Conservation (phyloP, 2,113 vertebrate genomes). For the Cyprinus carpio region DNA sequence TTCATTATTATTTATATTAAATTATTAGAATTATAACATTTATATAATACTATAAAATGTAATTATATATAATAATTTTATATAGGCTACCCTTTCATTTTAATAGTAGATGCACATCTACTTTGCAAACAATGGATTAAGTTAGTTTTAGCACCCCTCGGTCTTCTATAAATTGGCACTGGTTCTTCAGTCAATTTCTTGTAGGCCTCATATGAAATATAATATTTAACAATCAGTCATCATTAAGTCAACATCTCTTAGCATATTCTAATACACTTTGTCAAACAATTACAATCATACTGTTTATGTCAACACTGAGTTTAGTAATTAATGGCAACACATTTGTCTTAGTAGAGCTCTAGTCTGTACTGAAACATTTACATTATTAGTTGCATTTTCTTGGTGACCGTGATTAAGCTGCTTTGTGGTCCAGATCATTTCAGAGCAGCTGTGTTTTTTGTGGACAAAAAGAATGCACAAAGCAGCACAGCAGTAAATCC, state of each 20-base stretch:
- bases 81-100: background rate
- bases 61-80: background rate
- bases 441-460: conserved; percentile 51
- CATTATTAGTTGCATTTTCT: conserved; percentile 66
- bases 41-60: too few species aligned
- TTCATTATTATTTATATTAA: too few species aligned
- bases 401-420: conserved; percentile 65
- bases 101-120: background rate
- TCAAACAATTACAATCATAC: background rate
- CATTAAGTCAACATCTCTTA: background rate
- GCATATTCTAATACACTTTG: background rate
- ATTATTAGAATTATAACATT: too few species aligned
- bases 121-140: background rate
- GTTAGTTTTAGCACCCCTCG: background rate
- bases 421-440: conserved; percentile 63
- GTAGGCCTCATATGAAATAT: background rate
- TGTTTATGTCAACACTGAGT: background rate
- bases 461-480: conserved; percentile 51
- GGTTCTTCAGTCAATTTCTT: background rate
- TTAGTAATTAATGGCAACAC: conserved; percentile 32
- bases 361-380: conserved; percentile 61
- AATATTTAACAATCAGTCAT: background rate
- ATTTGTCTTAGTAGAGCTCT: conserved; percentile 20
- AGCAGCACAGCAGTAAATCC: background rate
- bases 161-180: background rate